Evolutionary conservation across 2,797 vertebrate genomes (phyloP).

Genomic region (Garrulus glandarius): DNA sequence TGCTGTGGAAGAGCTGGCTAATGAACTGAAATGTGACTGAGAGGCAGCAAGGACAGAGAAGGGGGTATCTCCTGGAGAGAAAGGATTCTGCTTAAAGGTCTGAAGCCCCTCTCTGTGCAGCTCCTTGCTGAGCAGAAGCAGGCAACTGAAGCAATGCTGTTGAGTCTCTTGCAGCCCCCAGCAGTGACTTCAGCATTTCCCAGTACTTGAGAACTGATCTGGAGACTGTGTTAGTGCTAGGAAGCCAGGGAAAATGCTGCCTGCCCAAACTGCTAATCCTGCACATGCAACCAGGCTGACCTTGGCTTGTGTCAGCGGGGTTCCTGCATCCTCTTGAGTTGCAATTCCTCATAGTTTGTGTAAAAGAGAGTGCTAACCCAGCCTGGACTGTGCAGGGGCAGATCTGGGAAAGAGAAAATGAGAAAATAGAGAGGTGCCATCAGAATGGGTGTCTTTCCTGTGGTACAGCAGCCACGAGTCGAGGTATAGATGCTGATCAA

Average conservation of each 20-base stretch:
- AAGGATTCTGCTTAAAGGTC: neutral
- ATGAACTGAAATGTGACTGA: neutral
- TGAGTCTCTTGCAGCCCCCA: neutral
- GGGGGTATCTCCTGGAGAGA: neutral
- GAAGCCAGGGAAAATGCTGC: rapidly evolving
- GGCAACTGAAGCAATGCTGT: neutral
- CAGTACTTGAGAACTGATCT: neutral
- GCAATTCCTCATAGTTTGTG: neutral
- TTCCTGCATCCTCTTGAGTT: neutral
- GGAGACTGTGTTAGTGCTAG: neutral
- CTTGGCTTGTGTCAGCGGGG: rapidly evolving
- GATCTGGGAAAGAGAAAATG: neutral
- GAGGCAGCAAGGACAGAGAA: neutral
- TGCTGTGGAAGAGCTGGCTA: neutral
- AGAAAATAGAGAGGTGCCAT: neutral
- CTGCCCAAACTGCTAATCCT: neutral
- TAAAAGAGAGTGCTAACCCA: neutral
- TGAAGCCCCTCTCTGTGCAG: neutral
- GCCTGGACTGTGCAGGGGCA: neutral
- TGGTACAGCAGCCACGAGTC: rapidly evolving
- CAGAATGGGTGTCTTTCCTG: neutral
- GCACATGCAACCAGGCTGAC: neutral
- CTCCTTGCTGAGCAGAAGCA: neutral
- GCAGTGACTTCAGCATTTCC: rapidly evolving
- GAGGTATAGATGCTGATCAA: neutral